These are phyloP conservation scores for Loriculus beryllinus DNA, from an alignment of 2,797 vertebrate genomes.

Conservation along the genomic window DNA sequence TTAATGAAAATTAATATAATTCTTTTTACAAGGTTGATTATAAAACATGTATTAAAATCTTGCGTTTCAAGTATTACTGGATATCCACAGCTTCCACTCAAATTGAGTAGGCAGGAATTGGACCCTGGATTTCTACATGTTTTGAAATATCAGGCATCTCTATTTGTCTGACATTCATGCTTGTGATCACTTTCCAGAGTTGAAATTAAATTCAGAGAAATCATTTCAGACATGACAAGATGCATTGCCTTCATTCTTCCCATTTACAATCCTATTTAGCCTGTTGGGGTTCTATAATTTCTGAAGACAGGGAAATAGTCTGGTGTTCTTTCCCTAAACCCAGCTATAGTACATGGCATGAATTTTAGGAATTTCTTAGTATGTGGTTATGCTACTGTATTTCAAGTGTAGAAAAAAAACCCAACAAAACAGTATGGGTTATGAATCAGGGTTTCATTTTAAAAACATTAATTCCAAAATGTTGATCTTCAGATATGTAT, in stretches of 20 bases:
- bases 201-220: not conserved
- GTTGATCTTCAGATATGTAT: not conserved
- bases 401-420: not conserved
- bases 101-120: not conserved
- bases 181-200: not conserved
- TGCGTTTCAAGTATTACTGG: not conserved
- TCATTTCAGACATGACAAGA: not conserved
- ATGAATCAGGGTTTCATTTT: not conserved
- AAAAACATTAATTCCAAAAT: not conserved
- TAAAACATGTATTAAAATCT: not conserved
- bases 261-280: not conserved
- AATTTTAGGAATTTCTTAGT: not conserved
- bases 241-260: not conserved
- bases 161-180: not conserved
- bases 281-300: not conserved
- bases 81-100: not conserved
- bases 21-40: not conserved
- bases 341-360: not conserved
- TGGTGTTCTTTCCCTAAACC: not conserved
- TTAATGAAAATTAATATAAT: not conserved
- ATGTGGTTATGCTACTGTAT: not conserved
- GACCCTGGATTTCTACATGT: not conserved
- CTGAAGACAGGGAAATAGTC: not conserved
- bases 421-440: not conserved
- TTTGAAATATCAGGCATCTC: not conserved